Percentiles rank a stretch among this genome's conserved stretches.
phyloP scores from a whole-genome alignment of 2,888 invertebrate species.

The Sinodicranocentrus sp. region DNA sequence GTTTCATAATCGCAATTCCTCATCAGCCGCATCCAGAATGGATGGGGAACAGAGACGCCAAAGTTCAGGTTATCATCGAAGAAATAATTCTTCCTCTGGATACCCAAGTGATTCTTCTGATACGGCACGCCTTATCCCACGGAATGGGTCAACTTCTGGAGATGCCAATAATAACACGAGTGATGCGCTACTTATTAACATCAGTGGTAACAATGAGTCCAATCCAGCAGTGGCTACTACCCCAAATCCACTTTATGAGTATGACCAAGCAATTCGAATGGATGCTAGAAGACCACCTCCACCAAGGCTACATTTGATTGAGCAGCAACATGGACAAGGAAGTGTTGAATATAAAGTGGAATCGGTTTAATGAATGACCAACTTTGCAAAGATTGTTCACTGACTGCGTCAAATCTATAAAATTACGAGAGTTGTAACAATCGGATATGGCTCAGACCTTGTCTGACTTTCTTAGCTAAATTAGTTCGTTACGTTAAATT shows the following conservation, averaged over 20 bases:
- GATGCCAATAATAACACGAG: constrained; percentile 66
- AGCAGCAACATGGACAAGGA: constrained; percentile 43
- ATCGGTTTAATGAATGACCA: constrained; percentile 40
- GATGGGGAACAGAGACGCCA: constrained; percentile 22
- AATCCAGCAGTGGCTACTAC: constrained; percentile 34
- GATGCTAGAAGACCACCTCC: constrained; percentile 54
- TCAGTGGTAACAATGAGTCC: constrained; percentile 31
- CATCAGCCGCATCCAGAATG: background rate
- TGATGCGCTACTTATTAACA: constrained; percentile 39
- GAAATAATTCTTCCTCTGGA: constrained; percentile 56
- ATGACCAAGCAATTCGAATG: constrained; percentile 59
- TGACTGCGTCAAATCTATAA: no score
- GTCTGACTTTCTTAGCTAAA: background rate
- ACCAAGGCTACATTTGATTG: constrained; percentile 56
- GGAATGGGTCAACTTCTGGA: constrained; percentile 49
- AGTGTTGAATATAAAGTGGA: constrained; percentile 55
- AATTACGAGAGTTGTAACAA: no score
- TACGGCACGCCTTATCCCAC: constrained; percentile 59
- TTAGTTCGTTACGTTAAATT: background rate
- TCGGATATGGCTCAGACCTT: background rate
- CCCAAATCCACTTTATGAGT: constrained; percentile 63
- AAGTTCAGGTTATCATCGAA: constrained; percentile 30
- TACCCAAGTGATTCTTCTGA: constrained; percentile 59
- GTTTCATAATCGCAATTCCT: constrained; percentile 41
- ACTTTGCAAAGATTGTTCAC: no score